Conservation (phyloP, 1,140 invertebrate species). For the Ectropis grisescens region DNA sequence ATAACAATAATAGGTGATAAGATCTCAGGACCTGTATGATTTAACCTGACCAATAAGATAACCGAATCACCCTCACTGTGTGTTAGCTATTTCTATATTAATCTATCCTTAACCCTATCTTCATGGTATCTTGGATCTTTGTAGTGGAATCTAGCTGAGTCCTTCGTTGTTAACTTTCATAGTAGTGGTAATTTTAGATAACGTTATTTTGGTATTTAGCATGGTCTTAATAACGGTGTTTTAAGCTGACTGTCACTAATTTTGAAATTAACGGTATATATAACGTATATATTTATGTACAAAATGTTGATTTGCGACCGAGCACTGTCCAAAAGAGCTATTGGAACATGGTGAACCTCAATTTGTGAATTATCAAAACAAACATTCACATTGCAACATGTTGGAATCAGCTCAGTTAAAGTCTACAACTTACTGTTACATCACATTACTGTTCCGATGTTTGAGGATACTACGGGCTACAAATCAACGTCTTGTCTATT, state of each 20-base stretch:
- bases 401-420: no score
- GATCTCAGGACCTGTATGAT: constrained; percentile 25
- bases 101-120: constrained; percentile 11
- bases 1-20: constrained; percentile 60
- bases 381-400: no score
- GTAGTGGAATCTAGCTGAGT: constrained; percentile 2
- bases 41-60: no score
- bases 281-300: no score
- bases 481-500: no score
- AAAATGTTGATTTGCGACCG: no score
- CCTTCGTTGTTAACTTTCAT: constrained; percentile 60
- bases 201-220: constrained; percentile 59
- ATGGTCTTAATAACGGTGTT: constrained; percentile 35
- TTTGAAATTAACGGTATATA: constrained; percentile 30
- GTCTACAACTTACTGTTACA: no score
- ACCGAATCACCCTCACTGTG: not conserved
- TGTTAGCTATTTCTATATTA: constrained; percentile 20
- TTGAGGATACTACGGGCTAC: no score
- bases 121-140: constrained; percentile 1
- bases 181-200: constrained; percentile 44
- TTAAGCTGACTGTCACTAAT: constrained; percentile 59
- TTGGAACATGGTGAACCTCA: no score
- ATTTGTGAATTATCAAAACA: no score
- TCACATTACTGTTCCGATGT: no score
- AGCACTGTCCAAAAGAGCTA: no score